Evolutionary conservation across 2,888 invertebrate genomes (phyloP).

Genomic region (Melanchra persicariae): DNA sequence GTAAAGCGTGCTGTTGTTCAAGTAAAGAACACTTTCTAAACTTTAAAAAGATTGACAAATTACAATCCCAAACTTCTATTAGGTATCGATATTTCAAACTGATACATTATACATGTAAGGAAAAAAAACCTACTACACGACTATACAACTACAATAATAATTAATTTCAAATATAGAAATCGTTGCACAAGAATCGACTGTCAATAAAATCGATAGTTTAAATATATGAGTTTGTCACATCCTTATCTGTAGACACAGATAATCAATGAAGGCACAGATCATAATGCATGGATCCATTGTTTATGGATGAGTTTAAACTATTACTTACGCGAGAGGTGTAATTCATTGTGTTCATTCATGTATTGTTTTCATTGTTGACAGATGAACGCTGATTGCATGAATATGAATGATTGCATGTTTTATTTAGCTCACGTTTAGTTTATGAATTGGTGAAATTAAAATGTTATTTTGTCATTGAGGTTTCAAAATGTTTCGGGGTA

Average conservation of each 20-base stretch:
- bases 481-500: constrained; percentile 17
- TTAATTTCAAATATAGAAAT: constrained; percentile 63
- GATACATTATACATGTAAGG: constrained; percentile 50
- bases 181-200: constrained; percentile 52
- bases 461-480: constrained; percentile 2
- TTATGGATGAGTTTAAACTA: constrained; percentile 67
- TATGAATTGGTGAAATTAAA: constrained; percentile 36
- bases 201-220: constrained; percentile 71
- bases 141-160: constrained; percentile 31
- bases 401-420: constrained; percentile 47
- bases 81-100: constrained; percentile 50
- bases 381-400: constrained; percentile 52
- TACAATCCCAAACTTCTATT: constrained; percentile 26
- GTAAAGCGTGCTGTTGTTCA: constrained; percentile 3
- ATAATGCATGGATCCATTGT: constrained; percentile 72
- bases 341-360: constrained; percentile 66
- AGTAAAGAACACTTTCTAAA: constrained; percentile 38
- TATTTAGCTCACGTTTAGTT: constrained; percentile 41
- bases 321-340: constrained; percentile 70
- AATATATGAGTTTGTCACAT: constrained; percentile 74
- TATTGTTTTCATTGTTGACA: constrained; percentile 68
- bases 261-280: constrained; percentile 71
- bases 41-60: constrained; percentile 55
- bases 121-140: constrained; percentile 52
- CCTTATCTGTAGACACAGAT: constrained; percentile 72